phyloP scores from a whole-genome alignment of 2,888 invertebrate genomes.

The Lasioglossum vierecki region DNA sequence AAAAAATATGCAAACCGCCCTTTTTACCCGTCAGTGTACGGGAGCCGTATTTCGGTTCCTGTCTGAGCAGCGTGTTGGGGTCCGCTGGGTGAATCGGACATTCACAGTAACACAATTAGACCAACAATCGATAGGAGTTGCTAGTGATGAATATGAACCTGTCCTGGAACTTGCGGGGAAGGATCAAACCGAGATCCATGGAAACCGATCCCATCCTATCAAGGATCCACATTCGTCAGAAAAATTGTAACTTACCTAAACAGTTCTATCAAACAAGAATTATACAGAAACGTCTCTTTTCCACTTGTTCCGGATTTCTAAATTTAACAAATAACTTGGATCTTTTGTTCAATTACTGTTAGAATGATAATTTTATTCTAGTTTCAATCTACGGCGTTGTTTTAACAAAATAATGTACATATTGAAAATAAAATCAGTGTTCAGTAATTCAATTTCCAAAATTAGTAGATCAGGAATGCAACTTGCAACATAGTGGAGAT shows the following conservation, averaged over 20 bases:
- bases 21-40: conserved; percentile 78
- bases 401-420: neutral
- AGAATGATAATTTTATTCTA: neutral
- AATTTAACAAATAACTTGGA: neutral
- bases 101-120: conserved; percentile 83
- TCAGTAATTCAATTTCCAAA: neutral
- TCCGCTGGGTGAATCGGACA: conserved; percentile 81
- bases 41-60: conserved; percentile 75
- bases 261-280: neutral
- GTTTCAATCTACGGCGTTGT: neutral
- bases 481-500: neutral
- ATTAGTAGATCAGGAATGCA: neutral
- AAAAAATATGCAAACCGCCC: conserved; percentile 82
- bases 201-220: neutral
- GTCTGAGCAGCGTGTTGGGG: conserved; percentile 72
- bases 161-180: conserved; percentile 38
- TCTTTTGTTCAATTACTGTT: neutral
- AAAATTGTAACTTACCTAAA: neutral
- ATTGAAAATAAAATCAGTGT: neutral
- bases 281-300: neutral
- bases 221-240: neutral
- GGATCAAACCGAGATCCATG: neutral
- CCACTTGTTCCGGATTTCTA: neutral
- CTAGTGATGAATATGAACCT: conserved; percentile 79
- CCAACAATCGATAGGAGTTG: conserved; percentile 81